Evolutionary conservation across 1,140 invertebrate genomes (phyloP).

Genomic region (Bombus picipes): DNA sequence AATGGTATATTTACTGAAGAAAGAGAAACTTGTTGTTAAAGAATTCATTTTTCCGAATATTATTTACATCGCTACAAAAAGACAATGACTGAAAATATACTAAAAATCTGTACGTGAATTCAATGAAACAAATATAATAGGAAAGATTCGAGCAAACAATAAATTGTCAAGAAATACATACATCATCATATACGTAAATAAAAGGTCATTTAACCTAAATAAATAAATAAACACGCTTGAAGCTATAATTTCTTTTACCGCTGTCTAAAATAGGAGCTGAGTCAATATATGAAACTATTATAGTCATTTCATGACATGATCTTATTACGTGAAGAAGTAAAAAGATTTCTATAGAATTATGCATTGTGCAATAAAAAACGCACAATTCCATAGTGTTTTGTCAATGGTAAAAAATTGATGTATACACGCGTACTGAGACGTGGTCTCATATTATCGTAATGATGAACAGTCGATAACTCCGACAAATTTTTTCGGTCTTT

Average conservation of each 20-base stretch:
- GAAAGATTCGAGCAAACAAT: not conserved
- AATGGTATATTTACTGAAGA: slow-evolving; percentile 32
- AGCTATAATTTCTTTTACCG: slow-evolving; percentile 50
- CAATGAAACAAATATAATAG: not conserved
- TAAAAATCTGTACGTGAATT: not conserved
- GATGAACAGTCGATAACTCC: slow-evolving; percentile 56
- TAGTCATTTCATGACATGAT: slow-evolving; percentile 78
- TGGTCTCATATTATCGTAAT: slow-evolving; percentile 47
- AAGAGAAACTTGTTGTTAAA: slow-evolving; percentile 40
- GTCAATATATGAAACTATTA: slow-evolving; percentile 73
- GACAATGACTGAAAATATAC: not conserved
- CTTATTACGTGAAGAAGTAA: slow-evolving; percentile 62
- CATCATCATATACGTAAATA: not conserved
- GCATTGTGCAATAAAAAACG: slow-evolving; percentile 71
- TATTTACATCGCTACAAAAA: slow-evolving; percentile 9
- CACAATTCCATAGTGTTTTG: slow-evolving; percentile 74
- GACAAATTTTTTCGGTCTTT: slow-evolving; percentile 12
- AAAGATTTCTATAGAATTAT: slow-evolving; percentile 62
- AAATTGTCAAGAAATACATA: slow-evolving; percentile 10
- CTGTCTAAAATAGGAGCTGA: slow-evolving; percentile 61
- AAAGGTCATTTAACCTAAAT: not conserved
- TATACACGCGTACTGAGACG: slow-evolving; percentile 54
- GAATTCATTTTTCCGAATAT: slow-evolving; percentile 8
- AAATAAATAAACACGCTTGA: slow-evolving; percentile 58
- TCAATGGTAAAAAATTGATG: slow-evolving; percentile 74